Percentiles rank a stretch among this genome's conserved stretches.
phyloP scores from a whole-genome alignment of 2,797 vertebrate species.

The Oryzias sinensis region DNA sequence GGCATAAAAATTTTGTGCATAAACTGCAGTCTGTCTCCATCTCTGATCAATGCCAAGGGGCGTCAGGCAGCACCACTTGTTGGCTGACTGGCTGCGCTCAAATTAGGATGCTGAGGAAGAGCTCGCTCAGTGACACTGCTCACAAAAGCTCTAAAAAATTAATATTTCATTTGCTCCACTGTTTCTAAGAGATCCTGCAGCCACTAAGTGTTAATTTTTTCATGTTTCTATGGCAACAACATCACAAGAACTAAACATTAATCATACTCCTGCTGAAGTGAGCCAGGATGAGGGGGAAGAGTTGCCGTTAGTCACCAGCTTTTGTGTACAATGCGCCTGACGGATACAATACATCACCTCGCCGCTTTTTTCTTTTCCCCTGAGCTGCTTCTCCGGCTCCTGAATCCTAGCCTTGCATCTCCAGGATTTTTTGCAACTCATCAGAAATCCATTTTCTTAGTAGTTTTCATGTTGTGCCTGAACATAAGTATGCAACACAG shows the following conservation, averaged over 20 bases:
- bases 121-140: conserved; percentile 41
- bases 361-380: conserved; percentile 22
- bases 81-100: conserved; percentile 18
- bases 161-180: conserved; percentile 60
- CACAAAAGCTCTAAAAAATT: conserved; percentile 43
- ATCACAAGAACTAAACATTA: conserved; percentile 61
- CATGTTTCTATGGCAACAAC: conserved; percentile 67
- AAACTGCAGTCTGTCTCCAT: background rate
- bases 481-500: background rate
- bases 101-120: conserved; percentile 34
- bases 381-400: conserved; percentile 1
- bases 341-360: conserved; percentile 60
- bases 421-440: conserved; percentile 25
- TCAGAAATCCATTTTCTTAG: conserved; percentile 23
- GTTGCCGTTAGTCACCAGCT: conserved; percentile 40
- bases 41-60: conserved; percentile 14
- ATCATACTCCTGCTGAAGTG: conserved; percentile 67
- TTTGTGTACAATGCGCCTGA: conserved; percentile 50
- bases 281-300: conserved; percentile 35
- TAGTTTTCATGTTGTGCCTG: conserved; percentile 3
- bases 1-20: background rate
- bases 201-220: conserved; percentile 40
- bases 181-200: conserved; percentile 35
- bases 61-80: conserved; percentile 15
- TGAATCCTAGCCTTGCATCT: conserved; percentile 34